Evolutionary conservation across 2,113 vertebrate species (phyloP).

Genomic region (Mustela lutreola): DNA sequence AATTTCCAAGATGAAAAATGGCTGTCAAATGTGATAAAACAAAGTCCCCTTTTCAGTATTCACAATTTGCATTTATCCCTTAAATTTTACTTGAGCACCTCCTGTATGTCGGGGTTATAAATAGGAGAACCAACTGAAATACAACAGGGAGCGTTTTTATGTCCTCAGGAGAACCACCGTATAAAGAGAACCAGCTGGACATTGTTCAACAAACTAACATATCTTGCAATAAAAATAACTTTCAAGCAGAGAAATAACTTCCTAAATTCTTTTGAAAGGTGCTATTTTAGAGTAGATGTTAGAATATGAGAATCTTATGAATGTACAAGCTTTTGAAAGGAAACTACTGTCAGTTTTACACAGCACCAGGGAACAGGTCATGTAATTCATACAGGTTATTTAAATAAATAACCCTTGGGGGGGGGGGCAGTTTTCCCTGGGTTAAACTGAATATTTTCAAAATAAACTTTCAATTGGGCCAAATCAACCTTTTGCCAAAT

Average conservation of each 20-base stretch:
- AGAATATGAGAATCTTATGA: not conserved
- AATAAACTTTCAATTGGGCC: not conserved
- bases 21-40: not conserved
- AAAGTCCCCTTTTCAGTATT: not conserved
- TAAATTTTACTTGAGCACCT: not conserved
- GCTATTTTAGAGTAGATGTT: not conserved
- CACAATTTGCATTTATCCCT: not conserved
- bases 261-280: not conserved
- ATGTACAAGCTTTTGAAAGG: not conserved
- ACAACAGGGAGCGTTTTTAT: not conserved
- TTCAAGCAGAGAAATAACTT: not conserved
- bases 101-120: not conserved
- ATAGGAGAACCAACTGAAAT: not conserved
- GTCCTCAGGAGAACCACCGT: not conserved
- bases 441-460: conserved; percentile 23
- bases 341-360: not conserved
- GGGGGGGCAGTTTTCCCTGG: not conserved
- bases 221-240: conserved; percentile 24
- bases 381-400: not conserved
- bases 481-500: not conserved
- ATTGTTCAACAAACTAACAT: not conserved
- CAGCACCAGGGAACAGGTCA: not conserved
- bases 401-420: not conserved
- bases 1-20: not conserved
- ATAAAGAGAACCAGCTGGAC: not conserved